Conservation (phyloP, 2,113 vertebrate genomes). For the Pelecanus crispus region DNA sequence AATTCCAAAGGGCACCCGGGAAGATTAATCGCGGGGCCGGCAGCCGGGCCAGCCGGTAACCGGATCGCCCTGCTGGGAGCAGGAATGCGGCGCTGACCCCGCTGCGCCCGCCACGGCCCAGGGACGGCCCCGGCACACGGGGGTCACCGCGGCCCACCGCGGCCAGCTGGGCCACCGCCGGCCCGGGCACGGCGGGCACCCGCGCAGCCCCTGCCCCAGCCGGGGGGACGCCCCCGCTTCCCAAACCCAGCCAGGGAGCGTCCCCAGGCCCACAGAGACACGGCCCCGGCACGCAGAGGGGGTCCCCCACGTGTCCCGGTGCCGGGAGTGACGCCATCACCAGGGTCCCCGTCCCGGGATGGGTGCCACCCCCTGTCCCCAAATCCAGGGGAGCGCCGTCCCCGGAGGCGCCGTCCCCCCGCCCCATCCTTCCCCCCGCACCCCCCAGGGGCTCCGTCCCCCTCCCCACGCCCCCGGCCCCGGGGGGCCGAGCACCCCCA, state of each 20-base stretch:
- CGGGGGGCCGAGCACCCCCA: not conserved
- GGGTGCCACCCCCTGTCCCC: too few relatives aligned
- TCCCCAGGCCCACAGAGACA: not conserved
- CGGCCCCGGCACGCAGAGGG: accelerated
- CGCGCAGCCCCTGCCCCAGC: not conserved
- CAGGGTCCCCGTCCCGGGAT: accelerated
- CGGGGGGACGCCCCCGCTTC: too few relatives aligned
- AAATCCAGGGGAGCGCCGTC: not conserved
- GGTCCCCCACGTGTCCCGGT: not conserved
- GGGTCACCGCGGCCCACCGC: not conserved
- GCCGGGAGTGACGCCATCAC: accelerated
- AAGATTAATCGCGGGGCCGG: conserved; percentile 33
- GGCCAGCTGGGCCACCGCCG: not conserved
- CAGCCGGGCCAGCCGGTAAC: not conserved
- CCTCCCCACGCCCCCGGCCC: not conserved
- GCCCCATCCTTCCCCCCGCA: not conserved
- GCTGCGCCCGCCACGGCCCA: not conserved
- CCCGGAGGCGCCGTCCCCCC: accelerated
- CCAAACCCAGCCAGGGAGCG: accelerated
- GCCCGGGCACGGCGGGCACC: not conserved
- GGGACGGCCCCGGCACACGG: not conserved
- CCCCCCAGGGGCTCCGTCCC: not conserved
- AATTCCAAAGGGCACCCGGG: conserved; percentile 51
- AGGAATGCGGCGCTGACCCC: conserved; percentile 26
- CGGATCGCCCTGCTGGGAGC: conserved; percentile 3